A percentile compares a stretch with the other conserved stretches of the same genome.
phyloP scores from a whole-genome alignment of 2,797 vertebrate species.

The Basileuterus tristriatus region DNA sequence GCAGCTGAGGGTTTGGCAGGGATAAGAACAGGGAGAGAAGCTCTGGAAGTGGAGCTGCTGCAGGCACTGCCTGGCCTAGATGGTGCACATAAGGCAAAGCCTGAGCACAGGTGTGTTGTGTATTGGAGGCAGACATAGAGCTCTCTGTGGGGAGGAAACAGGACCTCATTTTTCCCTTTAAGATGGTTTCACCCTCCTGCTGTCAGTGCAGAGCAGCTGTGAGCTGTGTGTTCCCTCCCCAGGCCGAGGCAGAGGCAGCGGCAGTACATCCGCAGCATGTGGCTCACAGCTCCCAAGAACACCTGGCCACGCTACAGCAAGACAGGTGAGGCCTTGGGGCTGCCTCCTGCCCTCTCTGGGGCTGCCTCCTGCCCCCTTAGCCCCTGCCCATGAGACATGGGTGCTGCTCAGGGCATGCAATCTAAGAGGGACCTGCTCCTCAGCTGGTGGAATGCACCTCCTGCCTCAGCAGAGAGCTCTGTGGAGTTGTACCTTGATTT shows the following conservation, averaged over 20 bases:
- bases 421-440: background rate
- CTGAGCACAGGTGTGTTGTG: background rate
- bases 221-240: background rate
- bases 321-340: slow-evolving; percentile 80
- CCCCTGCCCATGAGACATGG: background rate
- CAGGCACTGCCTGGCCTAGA: background rate
- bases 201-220: background rate
- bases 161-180: background rate
- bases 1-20: background rate
- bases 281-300: slow-evolving; percentile 89
- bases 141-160: background rate
- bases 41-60: slow-evolving; percentile 5
- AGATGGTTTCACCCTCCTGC: background rate
- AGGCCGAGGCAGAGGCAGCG: slow-evolving; percentile 91
- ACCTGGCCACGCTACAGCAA: slow-evolving; percentile 94
- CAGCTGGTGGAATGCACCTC: background rate
- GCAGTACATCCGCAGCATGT: slow-evolving; percentile 86
- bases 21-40: background rate
- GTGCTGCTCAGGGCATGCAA: accelerated
- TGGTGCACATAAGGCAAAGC: background rate
- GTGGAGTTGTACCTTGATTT: accelerated
- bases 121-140: background rate
- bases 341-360: background rate
- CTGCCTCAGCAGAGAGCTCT: background rate
- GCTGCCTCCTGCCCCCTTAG: background rate